Conservation (phyloP, 2,113 vertebrate genomes). For the human (Homo sapiens) region GRCh38 chr6:111926001-111926500, state of each 20-base stretch:
- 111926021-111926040: background rate
- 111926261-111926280: background rate
- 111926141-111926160: background rate
- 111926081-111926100: background rate
- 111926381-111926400: background rate
- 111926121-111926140: background rate
- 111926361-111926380: background rate
- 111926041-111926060: background rate
- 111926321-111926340: background rate
- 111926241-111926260: conserved; percentile 23
- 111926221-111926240: background rate
- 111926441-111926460: background rate
- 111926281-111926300: background rate
- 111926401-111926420: background rate
- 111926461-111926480: background rate
- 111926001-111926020: background rate
- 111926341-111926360: background rate
- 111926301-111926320: background rate
- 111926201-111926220: background rate
- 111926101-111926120: background rate
- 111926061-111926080: background rate
- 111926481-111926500: background rate
- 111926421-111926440: background rate
- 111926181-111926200: background rate
- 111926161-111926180: background rate